These are phyloP conservation scores for Atrina japonica DNA, from an alignment of 2,888 invertebrate genomes.

Conservation along the genomic window DNA sequence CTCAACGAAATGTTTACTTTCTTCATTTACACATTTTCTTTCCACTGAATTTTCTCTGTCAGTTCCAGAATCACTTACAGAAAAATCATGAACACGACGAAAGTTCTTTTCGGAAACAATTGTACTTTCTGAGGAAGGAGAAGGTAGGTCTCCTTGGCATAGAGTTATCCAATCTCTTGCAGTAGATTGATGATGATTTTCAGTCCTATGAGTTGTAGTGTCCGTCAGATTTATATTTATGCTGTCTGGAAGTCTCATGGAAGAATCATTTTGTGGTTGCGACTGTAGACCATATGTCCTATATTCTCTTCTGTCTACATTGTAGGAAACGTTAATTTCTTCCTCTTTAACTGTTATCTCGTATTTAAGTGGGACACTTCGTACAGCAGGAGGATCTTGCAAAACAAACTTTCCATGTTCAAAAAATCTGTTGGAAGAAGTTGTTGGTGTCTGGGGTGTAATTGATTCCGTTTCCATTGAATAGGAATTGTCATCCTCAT, in stretches of 20 bases:
- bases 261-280: slow-evolving; percentile 40
- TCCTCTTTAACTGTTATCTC: slow-evolving; percentile 69
- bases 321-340: slow-evolving; percentile 69
- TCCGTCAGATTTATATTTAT: slow-evolving; percentile 68
- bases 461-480: slow-evolving; percentile 59
- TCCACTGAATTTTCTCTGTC: slow-evolving; percentile 37
- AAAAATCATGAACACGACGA: slow-evolving; percentile 18
- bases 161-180: slow-evolving; percentile 55
- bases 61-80: slow-evolving; percentile 12
- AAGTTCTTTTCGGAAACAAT: slow-evolving; percentile 36
- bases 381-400: slow-evolving; percentile 33
- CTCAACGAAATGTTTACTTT: slow-evolving; percentile 31
- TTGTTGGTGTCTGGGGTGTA: slow-evolving; percentile 39
- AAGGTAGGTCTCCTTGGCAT: slow-evolving; percentile 34
- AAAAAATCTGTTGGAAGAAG: slow-evolving; percentile 32
- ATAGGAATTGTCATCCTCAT: slow-evolving; percentile 51
- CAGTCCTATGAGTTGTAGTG: slow-evolving; percentile 52
- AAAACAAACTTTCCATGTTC: slow-evolving; percentile 31
- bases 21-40: slow-evolving; percentile 37
- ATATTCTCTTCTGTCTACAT: slow-evolving; percentile 71
- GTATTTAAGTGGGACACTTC: slow-evolving; percentile 49
- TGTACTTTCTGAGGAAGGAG: slow-evolving; percentile 23
- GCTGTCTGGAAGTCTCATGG: slow-evolving; percentile 59
- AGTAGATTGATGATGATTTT: slow-evolving; percentile 55
- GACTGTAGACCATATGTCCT: slow-evolving; percentile 61